Evolutionary conservation across 2,113 vertebrate species (phyloP).

Genomic region (Pterophyllum scalare): DNA sequence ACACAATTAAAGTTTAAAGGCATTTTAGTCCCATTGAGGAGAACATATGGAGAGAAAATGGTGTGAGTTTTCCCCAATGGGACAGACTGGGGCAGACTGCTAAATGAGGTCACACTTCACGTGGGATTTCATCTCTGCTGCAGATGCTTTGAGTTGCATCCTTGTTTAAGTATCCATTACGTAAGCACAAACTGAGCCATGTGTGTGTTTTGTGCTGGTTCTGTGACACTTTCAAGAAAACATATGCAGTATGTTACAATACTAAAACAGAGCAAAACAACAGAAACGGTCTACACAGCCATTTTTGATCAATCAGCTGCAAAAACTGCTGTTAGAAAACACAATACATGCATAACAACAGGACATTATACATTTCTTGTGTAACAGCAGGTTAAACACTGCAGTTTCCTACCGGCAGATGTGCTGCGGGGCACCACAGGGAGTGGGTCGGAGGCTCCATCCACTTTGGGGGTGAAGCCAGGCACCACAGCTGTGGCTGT

Average conservation of each 20-base stretch:
- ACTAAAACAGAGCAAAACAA: slow-evolving; percentile 1
- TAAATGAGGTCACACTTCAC: slow-evolving; percentile 53
- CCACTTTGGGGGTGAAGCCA: slow-evolving; percentile 86
- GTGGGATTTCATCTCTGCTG: slow-evolving; percentile 34
- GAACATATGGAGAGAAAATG: slow-evolving; percentile 19
- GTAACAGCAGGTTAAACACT: background rate
- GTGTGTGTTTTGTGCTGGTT: slow-evolving; percentile 4
- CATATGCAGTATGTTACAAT: background rate
- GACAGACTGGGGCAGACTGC: slow-evolving; percentile 6
- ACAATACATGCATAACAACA: background rate
- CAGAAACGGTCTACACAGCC: background rate
- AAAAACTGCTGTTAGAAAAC: background rate
- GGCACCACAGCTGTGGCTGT: slow-evolving; percentile 91
- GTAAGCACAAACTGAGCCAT: slow-evolving; percentile 3
- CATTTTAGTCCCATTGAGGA: background rate
- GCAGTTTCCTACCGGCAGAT: slow-evolving; percentile 77
- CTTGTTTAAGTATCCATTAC: slow-evolving; percentile 20
- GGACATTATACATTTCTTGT: background rate
- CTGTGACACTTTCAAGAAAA: background rate
- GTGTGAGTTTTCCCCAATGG: slow-evolving; percentile 1
- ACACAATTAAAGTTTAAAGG: slow-evolving; percentile 19
- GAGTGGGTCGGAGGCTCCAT: slow-evolving; percentile 88
- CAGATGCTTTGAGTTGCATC: slow-evolving; percentile 18
- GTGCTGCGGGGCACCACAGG: slow-evolving; percentile 87
- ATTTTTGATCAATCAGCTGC: background rate